Evolutionary conservation across 2,113 vertebrate genomes (phyloP), one percentile per base, ranked within the genome.

Genomic region (Macrotus californicus): DNA sequence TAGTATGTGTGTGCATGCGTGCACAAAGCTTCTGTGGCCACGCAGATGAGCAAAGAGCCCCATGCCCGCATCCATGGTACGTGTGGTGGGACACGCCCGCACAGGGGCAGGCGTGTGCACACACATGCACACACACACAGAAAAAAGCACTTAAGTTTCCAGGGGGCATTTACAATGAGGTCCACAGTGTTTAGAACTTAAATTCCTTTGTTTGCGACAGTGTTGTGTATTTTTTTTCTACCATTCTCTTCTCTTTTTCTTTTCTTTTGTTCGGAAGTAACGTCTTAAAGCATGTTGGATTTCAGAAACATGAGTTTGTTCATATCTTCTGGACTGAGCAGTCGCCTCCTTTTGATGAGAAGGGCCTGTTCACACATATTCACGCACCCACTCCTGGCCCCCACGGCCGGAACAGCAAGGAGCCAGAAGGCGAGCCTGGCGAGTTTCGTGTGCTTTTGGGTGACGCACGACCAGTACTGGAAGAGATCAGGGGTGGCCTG

Each of bases 231-330:
- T 36, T 46, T 94, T 98, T 96, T 50, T 18, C 86, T 88, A 97
- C 90, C 0, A 29, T 77, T 91, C 69, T 91, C 66, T 97, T 96
- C 67, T 97, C 97, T 98, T 75, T 84, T 50, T 67, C 56, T 96
- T 94, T 94, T 76, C 81, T 94, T 97, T 87, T 31, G 16, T 50
- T 43, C 97, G 94, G 96, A 98, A 96, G 96, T 88, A 13, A 95
- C 69, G 96, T 97, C 97, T 99, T 99, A 99, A 98, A 99, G 99
- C 99, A 99, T 99, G 98, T 99, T 99, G 96, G 99, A 99, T 98
- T 99, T 99, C 98, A 99, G 99, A 98, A 99, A 99, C 98, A 99
- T 99, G 79, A 99, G 99, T 97, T 99, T 99, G 99, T 99, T 99
- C 99, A 99, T 99, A 95, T 99, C 99, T 98, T 99, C 99, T 0